Evolutionary conservation across 2,888 invertebrate species (phyloP).

Genomic region (Dynastes hyllus): DNA sequence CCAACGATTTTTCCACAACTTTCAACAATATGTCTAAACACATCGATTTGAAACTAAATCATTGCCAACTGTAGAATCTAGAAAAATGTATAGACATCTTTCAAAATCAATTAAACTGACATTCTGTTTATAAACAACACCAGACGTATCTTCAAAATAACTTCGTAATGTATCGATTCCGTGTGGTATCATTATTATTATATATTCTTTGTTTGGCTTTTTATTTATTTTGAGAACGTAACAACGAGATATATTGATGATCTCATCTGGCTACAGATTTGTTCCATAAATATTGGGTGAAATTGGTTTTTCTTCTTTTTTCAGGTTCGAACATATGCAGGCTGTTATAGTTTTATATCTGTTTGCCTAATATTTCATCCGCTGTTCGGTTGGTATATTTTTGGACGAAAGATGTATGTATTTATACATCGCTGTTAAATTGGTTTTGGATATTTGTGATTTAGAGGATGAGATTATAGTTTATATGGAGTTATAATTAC

Average conservation of each 20-base stretch:
- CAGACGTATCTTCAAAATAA: not conserved
- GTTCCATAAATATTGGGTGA: not conserved
- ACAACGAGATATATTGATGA: slow-evolving; percentile 1
- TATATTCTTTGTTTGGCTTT: not conserved
- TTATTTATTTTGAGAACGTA: not conserved
- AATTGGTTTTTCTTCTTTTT: not conserved
- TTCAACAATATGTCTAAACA: no score
- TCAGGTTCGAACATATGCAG: slow-evolving; percentile 1
- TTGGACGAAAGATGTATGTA: no score
- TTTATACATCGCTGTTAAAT: no score
- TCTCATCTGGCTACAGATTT: slow-evolving; percentile 1
- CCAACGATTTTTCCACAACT: no score
- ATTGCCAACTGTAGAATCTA: not conserved
- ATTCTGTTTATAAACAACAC: slow-evolving; percentile 1
- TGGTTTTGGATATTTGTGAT: no score
- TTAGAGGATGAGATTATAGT: no score
- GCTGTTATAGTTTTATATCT: not conserved
- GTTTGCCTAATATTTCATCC: not conserved
- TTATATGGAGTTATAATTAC: no score
- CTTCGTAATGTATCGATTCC: not conserved
- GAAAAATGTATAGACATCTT: not conserved
- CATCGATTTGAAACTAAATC: not conserved
- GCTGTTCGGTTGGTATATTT: no score
- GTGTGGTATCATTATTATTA: slow-evolving; percentile 2
- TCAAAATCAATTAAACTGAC: not conserved